A percentile compares a stretch with the other conserved stretches of the same genome.
These are phyloP conservation scores for Albula goreensis DNA, from an alignment of 2,113 vertebrate species.

Conservation along the genomic window DNA sequence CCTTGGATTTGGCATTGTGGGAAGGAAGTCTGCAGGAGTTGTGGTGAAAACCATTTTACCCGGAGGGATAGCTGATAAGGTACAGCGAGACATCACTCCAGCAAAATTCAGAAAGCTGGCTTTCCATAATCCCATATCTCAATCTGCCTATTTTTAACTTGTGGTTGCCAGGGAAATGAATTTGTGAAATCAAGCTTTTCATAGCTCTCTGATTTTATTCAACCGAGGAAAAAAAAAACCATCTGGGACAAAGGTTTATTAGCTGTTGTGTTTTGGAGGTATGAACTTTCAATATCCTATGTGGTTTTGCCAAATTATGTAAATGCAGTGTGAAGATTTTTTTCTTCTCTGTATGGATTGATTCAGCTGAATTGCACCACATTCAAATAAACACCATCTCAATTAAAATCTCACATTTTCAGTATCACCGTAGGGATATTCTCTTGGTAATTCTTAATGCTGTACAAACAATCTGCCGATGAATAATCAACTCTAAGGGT, in stretches of 20 bases:
- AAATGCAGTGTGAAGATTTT: background rate
- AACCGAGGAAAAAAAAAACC: background rate
- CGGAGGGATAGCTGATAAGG: slow-evolving; percentile 89
- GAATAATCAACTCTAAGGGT: too few species aligned
- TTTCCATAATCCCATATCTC: background rate
- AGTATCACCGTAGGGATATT: background rate
- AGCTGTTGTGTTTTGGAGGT: background rate
- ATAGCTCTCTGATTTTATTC: background rate
- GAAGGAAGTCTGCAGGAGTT: slow-evolving; percentile 86
- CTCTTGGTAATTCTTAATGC: background rate
- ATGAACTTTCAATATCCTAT: background rate
- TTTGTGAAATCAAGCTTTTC: background rate
- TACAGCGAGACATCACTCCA: slow-evolving; percentile 46
- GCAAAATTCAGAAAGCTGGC: background rate
- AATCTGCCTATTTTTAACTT: background rate
- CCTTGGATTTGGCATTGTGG: slow-evolving; percentile 94
- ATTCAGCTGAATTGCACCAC: background rate
- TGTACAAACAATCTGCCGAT: too few species aligned
- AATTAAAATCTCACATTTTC: background rate
- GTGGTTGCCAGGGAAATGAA: background rate
- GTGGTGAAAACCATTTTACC: slow-evolving; percentile 95
- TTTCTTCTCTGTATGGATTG: background rate
- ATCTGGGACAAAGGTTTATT: background rate
- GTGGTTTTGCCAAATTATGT: background rate
- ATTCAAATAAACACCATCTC: background rate